Evolutionary conservation across 2,888 invertebrate species (phyloP).

Genomic region (Lobophora halterata): DNA sequence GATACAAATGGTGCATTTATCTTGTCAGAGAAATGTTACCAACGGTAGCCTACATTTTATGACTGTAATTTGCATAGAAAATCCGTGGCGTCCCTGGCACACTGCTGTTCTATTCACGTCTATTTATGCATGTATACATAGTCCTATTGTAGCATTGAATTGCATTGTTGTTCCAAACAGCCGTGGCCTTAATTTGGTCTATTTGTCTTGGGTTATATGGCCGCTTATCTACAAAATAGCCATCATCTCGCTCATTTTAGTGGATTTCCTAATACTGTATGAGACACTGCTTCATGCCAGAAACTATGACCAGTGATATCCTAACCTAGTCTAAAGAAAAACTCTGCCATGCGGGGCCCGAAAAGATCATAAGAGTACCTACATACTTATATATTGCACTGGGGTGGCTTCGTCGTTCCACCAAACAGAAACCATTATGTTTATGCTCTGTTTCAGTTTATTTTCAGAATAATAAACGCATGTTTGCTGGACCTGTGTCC

Average conservation of each 20-base stretch:
- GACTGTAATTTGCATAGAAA: slow-evolving; percentile 29
- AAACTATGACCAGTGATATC: no score
- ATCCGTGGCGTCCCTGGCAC: slow-evolving; percentile 24
- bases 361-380: no score
- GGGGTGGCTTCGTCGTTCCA: no score
- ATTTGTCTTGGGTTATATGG: slow-evolving; percentile 18
- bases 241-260: slow-evolving; percentile 7
- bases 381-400: no score
- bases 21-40: slow-evolving; percentile 23
- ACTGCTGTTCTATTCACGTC: slow-evolving; percentile 9
- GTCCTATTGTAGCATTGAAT: slow-evolving; percentile 22
- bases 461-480: no score
- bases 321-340: no score
- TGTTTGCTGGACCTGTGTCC: no score
- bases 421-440: no score
- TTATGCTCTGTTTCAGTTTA: no score
- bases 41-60: slow-evolving; percentile 23
- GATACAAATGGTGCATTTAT: slow-evolving; percentile 10
- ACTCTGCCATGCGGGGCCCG: no score
- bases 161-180: slow-evolving; percentile 25
- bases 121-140: slow-evolving; percentile 6
- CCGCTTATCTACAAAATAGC: slow-evolving; percentile 14
- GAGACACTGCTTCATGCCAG: no score
- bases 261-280: background rate
- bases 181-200: slow-evolving; percentile 27